phyloP scores from a whole-genome alignment of 2,888 invertebrate genomes.

The Oligia fasciuncula region DNA sequence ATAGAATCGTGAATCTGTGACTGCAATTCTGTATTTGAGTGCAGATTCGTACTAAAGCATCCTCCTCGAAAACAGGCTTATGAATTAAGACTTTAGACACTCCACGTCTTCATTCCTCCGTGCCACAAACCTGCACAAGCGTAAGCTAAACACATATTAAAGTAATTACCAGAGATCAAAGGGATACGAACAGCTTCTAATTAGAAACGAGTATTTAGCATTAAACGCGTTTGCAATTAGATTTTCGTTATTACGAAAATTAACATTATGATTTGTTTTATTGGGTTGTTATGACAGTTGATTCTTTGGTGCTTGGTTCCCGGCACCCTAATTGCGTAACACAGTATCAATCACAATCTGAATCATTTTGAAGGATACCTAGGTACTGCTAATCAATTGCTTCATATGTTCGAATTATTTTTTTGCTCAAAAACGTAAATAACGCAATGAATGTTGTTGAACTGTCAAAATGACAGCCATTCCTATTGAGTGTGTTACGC shows the following conservation, averaged over 20 bases:
- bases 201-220: constrained; percentile 29
- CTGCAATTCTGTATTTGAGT: not conserved
- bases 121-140: not conserved
- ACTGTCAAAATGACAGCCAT: too few relatives aligned
- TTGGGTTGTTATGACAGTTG: not conserved
- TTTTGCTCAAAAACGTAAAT: too few relatives aligned
- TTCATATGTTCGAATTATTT: too few relatives aligned
- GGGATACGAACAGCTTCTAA: constrained; percentile 21
- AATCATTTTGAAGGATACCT: too few relatives aligned
- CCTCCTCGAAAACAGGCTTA: not conserved
- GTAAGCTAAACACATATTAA: constrained; percentile 8
- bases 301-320: not conserved
- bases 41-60: not conserved
- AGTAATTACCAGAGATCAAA: constrained; percentile 48
- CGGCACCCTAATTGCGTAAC: not conserved
- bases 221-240: constrained; percentile 16
- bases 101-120: constrained; percentile 4
- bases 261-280: constrained; percentile 3
- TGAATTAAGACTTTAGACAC: not conserved
- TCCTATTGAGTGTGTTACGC: too few relatives aligned
- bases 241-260: constrained; percentile 1
- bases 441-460: too few relatives aligned
- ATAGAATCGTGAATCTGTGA: not conserved
- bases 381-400: too few relatives aligned
- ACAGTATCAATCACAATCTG: too few relatives aligned